Conservation (phyloP, 2,888 invertebrate species). For the Calameuta filiformis region DNA sequence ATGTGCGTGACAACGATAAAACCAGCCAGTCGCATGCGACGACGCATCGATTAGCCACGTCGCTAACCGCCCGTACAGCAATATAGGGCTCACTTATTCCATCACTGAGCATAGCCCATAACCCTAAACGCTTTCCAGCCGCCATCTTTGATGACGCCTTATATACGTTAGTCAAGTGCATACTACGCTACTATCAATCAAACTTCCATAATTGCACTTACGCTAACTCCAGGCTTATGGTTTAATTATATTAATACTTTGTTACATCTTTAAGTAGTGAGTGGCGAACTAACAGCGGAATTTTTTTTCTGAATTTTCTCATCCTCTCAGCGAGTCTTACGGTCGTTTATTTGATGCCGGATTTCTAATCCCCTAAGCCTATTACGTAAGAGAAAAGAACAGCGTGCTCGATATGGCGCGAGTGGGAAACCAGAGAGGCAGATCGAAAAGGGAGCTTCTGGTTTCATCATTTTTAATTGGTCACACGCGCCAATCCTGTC, state of each 20-base stretch:
- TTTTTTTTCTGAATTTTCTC: slow-evolving; percentile 44
- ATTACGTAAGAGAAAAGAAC: slow-evolving; percentile 40
- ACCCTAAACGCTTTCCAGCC: too few species aligned
- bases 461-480: slow-evolving; percentile 64
- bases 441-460: slow-evolving; percentile 32
- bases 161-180: too few species aligned
- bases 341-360: slow-evolving; percentile 32
- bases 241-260: too few species aligned
- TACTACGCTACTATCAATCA: too few species aligned
- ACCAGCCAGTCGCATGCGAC: slow-evolving; percentile 62
- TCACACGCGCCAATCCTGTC: slow-evolving; percentile 58
- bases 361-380: slow-evolving; percentile 58
- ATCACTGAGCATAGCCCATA: too few species aligned
- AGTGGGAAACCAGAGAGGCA: slow-evolving; percentile 31
- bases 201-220: too few species aligned
- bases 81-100: too few species aligned
- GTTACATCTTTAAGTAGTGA: too few species aligned
- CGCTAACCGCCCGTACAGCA: not conserved
- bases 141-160: too few species aligned
- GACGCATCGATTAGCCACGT: slow-evolving; percentile 57
- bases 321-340: slow-evolving; percentile 6
- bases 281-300: too few species aligned
- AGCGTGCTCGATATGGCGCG: too few species aligned
- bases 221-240: too few species aligned
- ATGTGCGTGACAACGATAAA: slow-evolving; percentile 66